Base-by-base conservation (phyloP, 2,797 vertebrate genomes). In the Clarias fuscus region DNA sequence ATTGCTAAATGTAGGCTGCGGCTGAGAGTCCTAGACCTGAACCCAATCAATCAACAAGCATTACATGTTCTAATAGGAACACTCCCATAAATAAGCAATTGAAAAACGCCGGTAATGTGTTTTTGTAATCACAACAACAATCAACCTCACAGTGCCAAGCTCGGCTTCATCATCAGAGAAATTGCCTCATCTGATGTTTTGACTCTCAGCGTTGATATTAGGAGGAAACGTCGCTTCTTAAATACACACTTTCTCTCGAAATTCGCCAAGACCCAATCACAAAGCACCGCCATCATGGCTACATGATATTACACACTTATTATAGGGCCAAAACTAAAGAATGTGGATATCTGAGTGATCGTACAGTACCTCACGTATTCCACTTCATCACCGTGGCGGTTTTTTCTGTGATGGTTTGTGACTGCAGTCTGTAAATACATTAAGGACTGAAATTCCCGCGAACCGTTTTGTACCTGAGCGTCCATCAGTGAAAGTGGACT, bases 41-140 rank as follows among this genome's bases (percentile, higher is more conserved):
- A 56, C 27, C 64, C 43, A 33, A 82, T 56, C 64, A 82, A 58
- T 82, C 80, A 82, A 68, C 64, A 70, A 22, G 48, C 65, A 58
- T 68, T 58, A 15, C 27, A 53, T 27, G 58, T 73, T 27, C 30
- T 64, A 64, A 75, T 76, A 53, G 37, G 6, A 65, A 48, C 24
- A 18, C 61, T 48, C 13, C 18, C 75, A 75, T 84, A 73, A 72
- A 82, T 82, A 82, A 82, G 27, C 65, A 56, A 58, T 15, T 56
- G 80, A 70, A 82, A 82, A 70, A 56, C 18, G 10, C 17, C 43
- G 30, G 65, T 37, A 20, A 22, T 68, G 43, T 68, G 43, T 37
- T 82, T 82, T 58, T 56, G 48, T 68, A 82, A 82, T 82, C 80
- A 82, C 64, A 37, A 70, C 65, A 56, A 48, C 18, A 37, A 58